Evolutionary conservation across 2,888 invertebrate genomes (phyloP).

Genomic region (Zygothrica quintamaculata): DNA sequence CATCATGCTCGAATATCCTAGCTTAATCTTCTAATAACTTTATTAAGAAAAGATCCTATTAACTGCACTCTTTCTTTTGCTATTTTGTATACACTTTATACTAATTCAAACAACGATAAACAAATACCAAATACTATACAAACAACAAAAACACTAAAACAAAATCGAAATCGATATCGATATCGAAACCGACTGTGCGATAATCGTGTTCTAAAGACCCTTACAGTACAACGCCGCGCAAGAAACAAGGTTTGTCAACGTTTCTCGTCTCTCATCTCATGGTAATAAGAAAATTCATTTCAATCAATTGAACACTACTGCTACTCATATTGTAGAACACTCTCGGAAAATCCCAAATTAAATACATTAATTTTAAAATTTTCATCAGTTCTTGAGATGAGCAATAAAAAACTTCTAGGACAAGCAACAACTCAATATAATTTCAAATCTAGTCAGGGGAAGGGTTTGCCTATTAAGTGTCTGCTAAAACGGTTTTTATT

Average conservation of each 20-base stretch:
- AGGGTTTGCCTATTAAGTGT: too few relatives aligned
- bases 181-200: constrained; percentile 55
- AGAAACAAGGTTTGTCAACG: constrained; percentile 81
- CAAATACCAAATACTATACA: constrained; percentile 45
- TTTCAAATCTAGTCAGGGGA: too few relatives aligned
- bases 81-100: constrained; percentile 42
- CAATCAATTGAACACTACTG: constrained; percentile 21
- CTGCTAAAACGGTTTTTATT: too few relatives aligned
- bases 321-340: constrained; percentile 12
- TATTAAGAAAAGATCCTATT: constrained; percentile 62
- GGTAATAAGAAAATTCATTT: constrained; percentile 40
- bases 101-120: constrained; percentile 36
- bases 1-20: constrained; percentile 41
- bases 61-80: constrained; percentile 73
- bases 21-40: constrained; percentile 39
- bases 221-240: constrained; percentile 83
- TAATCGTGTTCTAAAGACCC: constrained; percentile 79
- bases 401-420: too few relatives aligned
- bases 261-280: constrained; percentile 30
- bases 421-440: not conserved
- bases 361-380: too few relatives aligned
- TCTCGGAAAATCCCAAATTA: too few relatives aligned
- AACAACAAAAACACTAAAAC: constrained; percentile 34
- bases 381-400: too few relatives aligned
- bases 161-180: too few relatives aligned